phyloP scores from a whole-genome alignment of 2,113 vertebrate species.

The Vimba vimba region DNA sequence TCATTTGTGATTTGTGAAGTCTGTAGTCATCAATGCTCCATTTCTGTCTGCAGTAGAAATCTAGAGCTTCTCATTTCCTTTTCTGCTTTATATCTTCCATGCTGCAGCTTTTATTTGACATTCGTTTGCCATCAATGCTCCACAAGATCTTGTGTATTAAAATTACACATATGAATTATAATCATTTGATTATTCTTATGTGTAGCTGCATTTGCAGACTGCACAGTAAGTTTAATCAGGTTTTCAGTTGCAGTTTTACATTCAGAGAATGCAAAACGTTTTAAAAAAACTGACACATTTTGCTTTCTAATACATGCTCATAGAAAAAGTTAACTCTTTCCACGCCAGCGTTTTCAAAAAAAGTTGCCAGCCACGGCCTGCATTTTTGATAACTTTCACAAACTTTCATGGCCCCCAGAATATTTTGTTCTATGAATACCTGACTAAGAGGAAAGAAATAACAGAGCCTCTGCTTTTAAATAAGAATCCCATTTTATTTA shows the following conservation, averaged over 20 bases:
- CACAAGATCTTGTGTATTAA: neutral
- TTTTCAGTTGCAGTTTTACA: neutral
- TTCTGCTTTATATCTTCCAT: neutral
- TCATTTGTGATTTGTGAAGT: conserved; percentile 28
- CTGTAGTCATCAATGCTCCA: neutral
- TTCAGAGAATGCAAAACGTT: neutral
- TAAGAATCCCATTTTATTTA: no score
- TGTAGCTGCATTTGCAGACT: neutral
- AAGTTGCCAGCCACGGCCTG: no score
- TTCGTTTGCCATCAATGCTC: neutral
- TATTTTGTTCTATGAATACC: no score
- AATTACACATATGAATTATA: neutral
- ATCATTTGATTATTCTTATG: neutral
- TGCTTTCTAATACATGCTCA: neutral
- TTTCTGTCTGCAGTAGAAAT: conserved; percentile 5
- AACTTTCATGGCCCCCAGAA: no score
- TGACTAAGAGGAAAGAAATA: no score
- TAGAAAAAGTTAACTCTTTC: no score
- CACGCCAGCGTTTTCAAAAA: no score
- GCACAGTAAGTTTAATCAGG: conserved; percentile 18
- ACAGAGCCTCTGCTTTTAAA: no score
- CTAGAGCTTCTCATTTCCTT: neutral
- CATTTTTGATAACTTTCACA: no score
- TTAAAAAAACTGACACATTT: neutral
- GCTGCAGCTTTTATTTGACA: neutral